Evolutionary conservation across 2,113 vertebrate genomes (phyloP), one percentile per base, ranked within the genome.

Genomic region (Sturnira hondurensis): DNA sequence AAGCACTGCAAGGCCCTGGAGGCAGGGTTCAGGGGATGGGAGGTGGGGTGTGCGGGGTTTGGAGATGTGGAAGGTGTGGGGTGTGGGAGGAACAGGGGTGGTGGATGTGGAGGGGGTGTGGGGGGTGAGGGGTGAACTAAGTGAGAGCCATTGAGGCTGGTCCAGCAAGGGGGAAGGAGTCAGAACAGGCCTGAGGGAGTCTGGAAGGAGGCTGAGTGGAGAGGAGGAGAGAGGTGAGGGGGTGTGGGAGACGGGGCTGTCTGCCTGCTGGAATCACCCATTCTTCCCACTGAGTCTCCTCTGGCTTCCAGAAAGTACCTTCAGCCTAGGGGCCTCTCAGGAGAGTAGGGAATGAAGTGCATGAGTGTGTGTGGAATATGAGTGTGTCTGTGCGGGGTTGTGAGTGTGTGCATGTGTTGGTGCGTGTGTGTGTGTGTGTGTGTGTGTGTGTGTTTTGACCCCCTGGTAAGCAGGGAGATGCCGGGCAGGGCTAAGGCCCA

Each of bases 261-360:
- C 45, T 28, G 70, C 14, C 33, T 6, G 19, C n/a, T 36, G 73
- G 41, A 28, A 20, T 2, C 2, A 7, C 43, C 17, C 4, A 0
- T 19, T 81, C 38, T 93, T 68, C 28, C 50, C 24, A 7, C 0
- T 12, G 50, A n/a, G 50, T 47, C 61, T 38, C 38, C 41, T 83
- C 54, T 73, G 85, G 45, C 31, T 93, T 90, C 96, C 83, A 82
- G 86, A 82, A 82, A 89, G 20, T 17, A 74, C 38, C 28, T 8
- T 45, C 61, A 68, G 50, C 68, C 58, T 50, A 52, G 93, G 54
- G 36, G 3, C 54, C 86, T 76, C 56, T 68, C 22, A 36, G 73
- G 47, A 85, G 67, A 70, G 65, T 19, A 47, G n/a, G 17, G 56
- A 52, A 5, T 24, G 4, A 17, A 22, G 41, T 14, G 12, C 7